Evolutionary conservation across 2,888 invertebrate genomes (phyloP).

Genomic region (Pantelozetes paolii): DNA sequence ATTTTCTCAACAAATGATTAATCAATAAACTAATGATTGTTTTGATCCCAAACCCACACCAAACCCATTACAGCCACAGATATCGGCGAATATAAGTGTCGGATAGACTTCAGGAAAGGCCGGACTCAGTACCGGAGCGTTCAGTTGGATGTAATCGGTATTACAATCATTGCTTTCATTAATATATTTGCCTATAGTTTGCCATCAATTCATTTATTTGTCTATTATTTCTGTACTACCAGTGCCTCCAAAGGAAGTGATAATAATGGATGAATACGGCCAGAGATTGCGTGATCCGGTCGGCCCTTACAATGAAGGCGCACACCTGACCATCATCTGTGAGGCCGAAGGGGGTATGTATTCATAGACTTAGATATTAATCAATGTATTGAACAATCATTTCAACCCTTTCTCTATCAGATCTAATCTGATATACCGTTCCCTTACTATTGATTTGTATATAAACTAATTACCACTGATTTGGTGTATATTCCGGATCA

Average conservation of each 20-base stretch:
- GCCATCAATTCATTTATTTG: background rate
- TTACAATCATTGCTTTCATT: background rate
- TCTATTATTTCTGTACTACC: conserved; percentile 22
- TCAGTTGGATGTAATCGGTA: conserved; percentile 40
- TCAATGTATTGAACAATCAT: background rate
- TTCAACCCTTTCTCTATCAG: background rate
- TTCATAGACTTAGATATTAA: no score
- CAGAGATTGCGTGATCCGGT: conserved; percentile 46
- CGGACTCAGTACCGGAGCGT: conserved; percentile 38
- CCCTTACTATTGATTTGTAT: no score
- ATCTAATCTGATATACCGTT: no score
- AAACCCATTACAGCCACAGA: conserved; percentile 20
- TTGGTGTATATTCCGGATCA: no score
- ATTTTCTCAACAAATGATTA: background rate
- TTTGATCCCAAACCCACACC: background rate
- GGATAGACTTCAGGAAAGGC: conserved; percentile 38
- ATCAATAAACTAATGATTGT: background rate
- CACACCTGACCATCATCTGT: conserved; percentile 46
- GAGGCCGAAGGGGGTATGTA: conserved; percentile 48
- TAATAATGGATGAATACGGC: conserved; percentile 48
- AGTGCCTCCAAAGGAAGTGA: conserved; percentile 48
- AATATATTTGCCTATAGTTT: background rate
- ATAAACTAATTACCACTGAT: no score
- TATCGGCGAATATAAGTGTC: conserved; percentile 42
- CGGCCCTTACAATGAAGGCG: conserved; percentile 48